Evolutionary conservation across 2,888 invertebrate species (phyloP), one percentile per base, ranked within the genome.

Genomic region (Epistrophella euchroma): DNA sequence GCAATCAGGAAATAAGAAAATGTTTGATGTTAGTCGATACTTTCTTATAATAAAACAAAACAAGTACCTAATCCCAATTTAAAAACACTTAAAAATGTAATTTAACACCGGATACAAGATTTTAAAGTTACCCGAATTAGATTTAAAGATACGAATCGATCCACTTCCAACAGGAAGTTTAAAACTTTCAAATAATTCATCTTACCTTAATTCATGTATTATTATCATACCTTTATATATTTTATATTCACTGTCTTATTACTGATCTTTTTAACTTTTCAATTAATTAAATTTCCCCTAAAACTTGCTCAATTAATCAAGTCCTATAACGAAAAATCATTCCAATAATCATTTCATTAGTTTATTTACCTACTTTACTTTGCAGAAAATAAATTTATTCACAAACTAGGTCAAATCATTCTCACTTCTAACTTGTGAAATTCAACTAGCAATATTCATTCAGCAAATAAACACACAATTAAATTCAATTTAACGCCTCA

Each of bases 381-480:
- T n/a, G 25, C 2, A 52, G 15, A 52, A 25, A 52, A 28, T 1
- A 22, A 25, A 50, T 28, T 28, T 70, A 32, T 76, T 80, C 60
- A 52, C 72, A 85, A 85, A 86, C 70, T 86, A 66, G 77, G 86
- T 82, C 78, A 86, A 86, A 86, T 77, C 82, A 70, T 74, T 82
- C 77, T 71, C 77, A 86, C 81, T 86, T 81, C 77, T 73, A 81
- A 74, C 82, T 86, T 73, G 64, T 82, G 77, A 86, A 86, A 82
- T 78, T 86, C 74, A 86, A 74, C 68, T 37, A 68, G 47, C 47
- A 19, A 82, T 82, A 86, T 86, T 86, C 82, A 77, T 82, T 86
- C 82, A 86, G 74, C 86, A 82, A 86, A 86, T 86, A 86, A 86
- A 86, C 82, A 82, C 82, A 86, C 77, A 86, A 86, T 86, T 86